phyloP scores from a whole-genome alignment of 2,113 vertebrate genomes.

The Muntiacus muntjak region DNA sequence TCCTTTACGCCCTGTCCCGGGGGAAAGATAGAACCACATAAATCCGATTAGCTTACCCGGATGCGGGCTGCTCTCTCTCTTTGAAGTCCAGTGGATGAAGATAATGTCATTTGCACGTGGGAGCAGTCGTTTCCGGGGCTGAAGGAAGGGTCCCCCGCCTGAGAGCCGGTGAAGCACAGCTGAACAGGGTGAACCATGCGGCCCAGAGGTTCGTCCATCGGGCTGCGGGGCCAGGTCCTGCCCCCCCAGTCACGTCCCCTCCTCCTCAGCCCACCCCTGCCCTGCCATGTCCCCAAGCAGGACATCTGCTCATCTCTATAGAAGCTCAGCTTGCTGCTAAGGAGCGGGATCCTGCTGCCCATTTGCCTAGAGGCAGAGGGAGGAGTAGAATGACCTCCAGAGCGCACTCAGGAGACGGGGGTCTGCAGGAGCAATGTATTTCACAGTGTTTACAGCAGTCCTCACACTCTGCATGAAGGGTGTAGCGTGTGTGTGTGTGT shows the following conservation, averaged over 20 bases:
- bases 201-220: accelerated
- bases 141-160: neutral
- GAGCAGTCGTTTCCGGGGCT: conserved; percentile 25
- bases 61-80: conserved; percentile 43
- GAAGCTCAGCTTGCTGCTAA: neutral
- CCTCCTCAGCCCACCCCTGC: neutral
- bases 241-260: accelerated
- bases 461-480: neutral
- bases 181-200: accelerated
- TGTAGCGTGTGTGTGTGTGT: neutral
- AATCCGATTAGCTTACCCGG: conserved; percentile 74
- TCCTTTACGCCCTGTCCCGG: conserved; percentile 40
- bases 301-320: neutral
- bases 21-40: conserved; percentile 61
- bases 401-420: neutral
- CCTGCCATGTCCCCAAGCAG: neutral
- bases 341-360: neutral
- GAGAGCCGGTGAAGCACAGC: neutral
- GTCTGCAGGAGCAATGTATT: neutral
- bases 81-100: conserved; percentile 72
- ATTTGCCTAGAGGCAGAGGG: neutral
- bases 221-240: neutral
- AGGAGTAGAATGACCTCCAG: neutral
- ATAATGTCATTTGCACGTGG: conserved; percentile 68
- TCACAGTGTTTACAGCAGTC: neutral